Evolutionary conservation across 2,113 vertebrate species (phyloP).

Genomic region (Seriola rivoliana): DNA sequence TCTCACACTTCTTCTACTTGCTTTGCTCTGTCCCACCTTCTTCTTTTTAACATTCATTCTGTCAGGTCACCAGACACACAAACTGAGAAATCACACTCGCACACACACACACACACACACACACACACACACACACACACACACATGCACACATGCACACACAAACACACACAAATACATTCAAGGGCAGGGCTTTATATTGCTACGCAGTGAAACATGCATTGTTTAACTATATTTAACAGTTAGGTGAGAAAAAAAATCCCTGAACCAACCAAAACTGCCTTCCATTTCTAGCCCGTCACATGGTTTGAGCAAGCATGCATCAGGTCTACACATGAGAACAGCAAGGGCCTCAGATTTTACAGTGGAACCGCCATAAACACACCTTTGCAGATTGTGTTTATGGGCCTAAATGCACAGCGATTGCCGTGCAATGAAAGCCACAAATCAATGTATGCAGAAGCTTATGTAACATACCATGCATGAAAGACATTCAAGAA

Average conservation of each 20-base stretch:
- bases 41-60: conserved; percentile 19
- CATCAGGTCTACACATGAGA: conserved; percentile 5
- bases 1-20: conserved; percentile 10
- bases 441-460: conserved; percentile 30
- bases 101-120: background rate
- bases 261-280: conserved; percentile 17
- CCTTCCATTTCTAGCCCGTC: conserved; percentile 29
- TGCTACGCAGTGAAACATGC: conserved; percentile 25
- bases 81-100: background rate
- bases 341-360: conserved; percentile 1
- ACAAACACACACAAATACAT: conserved; percentile 9
- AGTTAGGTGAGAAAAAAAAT: conserved; percentile 44
- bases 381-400: conserved; percentile 38
- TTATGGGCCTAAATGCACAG: conserved; percentile 38
- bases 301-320: conserved; percentile 9
- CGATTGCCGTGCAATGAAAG: conserved; percentile 31
- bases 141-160: background rate
- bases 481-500: conserved; percentile 24
- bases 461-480: conserved; percentile 15
- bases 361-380: conserved; percentile 27
- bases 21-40: background rate
- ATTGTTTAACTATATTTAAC: conserved; percentile 53
- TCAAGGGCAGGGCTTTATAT: conserved; percentile 27
- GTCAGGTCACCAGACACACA: conserved; percentile 30
- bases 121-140: background rate